These are phyloP conservation scores for Ametastegia equiseti DNA, from an alignment of 2,888 invertebrate species.

Conservation along the genomic window DNA sequence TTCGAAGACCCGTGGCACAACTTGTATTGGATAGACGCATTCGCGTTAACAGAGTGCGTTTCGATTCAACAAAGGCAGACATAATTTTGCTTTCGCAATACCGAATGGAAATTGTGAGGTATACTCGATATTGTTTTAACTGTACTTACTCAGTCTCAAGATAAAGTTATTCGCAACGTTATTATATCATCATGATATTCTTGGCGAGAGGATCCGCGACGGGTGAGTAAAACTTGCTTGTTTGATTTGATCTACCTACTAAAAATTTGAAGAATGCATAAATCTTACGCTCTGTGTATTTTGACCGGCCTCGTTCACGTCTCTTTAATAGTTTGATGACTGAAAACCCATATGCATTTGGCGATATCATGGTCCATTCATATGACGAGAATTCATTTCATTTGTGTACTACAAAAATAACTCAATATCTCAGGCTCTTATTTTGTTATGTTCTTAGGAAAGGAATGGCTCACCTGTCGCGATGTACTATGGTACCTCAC, in stretches of 20 bases:
- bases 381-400: neutral
- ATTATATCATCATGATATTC: neutral
- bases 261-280: neutral
- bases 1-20: too few relatives aligned
- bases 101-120: neutral
- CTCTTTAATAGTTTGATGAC: too few relatives aligned
- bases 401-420: neutral
- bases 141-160: neutral
- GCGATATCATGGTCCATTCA: too few relatives aligned
- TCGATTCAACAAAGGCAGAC: neutral
- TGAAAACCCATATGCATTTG: too few relatives aligned
- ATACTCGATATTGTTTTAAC: neutral
- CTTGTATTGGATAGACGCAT: neutral
- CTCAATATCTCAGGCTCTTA: neutral
- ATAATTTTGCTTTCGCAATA: neutral
- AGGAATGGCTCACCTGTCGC: conserved; percentile 69
- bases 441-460: conserved; percentile 56
- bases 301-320: too few relatives aligned
- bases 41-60: neutral
- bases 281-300: neutral
- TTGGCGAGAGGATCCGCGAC: neutral
- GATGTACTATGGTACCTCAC: conserved; percentile 81
- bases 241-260: neutral
- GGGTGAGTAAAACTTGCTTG: neutral
- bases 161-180: neutral